Percentiles rank a stretch among this genome's conserved stretches.
Conservation (phyloP, 1,140 invertebrate genomes). For the Tetramorium simillimum region DNA sequence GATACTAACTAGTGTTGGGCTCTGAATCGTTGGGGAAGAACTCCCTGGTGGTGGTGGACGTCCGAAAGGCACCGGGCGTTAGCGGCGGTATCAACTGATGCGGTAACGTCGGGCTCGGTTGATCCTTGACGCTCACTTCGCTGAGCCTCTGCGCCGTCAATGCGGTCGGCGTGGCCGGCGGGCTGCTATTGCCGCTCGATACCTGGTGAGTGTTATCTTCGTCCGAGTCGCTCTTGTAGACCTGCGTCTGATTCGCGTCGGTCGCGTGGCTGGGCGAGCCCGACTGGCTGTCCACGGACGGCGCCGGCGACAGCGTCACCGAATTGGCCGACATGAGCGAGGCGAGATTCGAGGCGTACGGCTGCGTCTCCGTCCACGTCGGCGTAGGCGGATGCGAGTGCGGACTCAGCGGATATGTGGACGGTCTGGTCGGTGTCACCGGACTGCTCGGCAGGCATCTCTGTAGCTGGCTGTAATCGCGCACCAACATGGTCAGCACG, state of each 20-base stretch:
- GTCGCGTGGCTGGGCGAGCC: slow-evolving; percentile 92
- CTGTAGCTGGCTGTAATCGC: slow-evolving; percentile 91
- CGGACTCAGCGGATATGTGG: slow-evolving; percentile 90
- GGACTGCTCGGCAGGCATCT: slow-evolving; percentile 93
- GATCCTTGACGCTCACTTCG: slow-evolving; percentile 84
- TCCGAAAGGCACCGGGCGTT: slow-evolving; percentile 85
- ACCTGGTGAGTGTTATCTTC: slow-evolving; percentile 84
- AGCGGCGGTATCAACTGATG: slow-evolving; percentile 82
- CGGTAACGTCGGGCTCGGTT: slow-evolving; percentile 82
- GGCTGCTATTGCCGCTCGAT: slow-evolving; percentile 84
- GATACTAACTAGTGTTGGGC: slow-evolving; percentile 91
- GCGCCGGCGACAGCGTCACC: slow-evolving; percentile 95
- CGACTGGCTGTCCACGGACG: slow-evolving; percentile 94
- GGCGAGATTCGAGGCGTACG: slow-evolving; percentile 87
- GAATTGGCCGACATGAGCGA: slow-evolving; percentile 91
- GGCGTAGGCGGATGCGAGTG: slow-evolving; percentile 92
- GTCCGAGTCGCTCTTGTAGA: slow-evolving; percentile 84
- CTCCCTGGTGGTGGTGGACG: slow-evolving; percentile 83
- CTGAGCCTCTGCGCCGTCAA: slow-evolving; percentile 83
- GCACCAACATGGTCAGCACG: slow-evolving; percentile 94
- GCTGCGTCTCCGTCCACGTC: slow-evolving; percentile 89
- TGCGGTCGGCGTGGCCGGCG: slow-evolving; percentile 88
- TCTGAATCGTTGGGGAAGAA: slow-evolving; percentile 92
- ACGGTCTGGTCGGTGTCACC: slow-evolving; percentile 93
- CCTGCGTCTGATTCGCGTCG: slow-evolving; percentile 79